These are phyloP conservation scores for Acanthosoma haemorrhoidale DNA, from an alignment of 2,888 invertebrate species.

Conservation along the genomic window DNA sequence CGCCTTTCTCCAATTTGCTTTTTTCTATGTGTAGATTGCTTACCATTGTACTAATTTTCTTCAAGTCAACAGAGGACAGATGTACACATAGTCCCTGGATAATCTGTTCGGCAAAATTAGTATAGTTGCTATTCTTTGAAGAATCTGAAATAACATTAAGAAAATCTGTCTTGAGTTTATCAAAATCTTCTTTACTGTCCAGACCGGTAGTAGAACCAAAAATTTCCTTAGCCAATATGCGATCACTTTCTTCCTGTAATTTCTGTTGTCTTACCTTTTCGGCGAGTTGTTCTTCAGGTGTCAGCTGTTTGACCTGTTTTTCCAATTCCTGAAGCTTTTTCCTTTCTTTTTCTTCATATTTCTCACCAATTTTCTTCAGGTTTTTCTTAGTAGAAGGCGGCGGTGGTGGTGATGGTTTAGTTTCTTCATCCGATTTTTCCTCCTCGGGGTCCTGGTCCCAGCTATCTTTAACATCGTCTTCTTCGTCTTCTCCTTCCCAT, in stretches of 20 bases:
- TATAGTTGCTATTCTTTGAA: constrained; percentile 41
- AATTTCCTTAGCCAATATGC: constrained; percentile 42
- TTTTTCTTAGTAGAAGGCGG: constrained; percentile 61
- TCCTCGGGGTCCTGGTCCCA: constrained; percentile 84
- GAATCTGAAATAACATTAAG: constrained; percentile 40
- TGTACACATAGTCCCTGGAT: constrained; percentile 69
- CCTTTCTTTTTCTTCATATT: constrained; percentile 76
- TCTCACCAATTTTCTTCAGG: constrained; percentile 69
- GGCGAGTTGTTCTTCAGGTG: constrained; percentile 69
- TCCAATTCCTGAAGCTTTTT: constrained; percentile 20
- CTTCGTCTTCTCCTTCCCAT: constrained; percentile 86
- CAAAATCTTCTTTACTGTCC: constrained; percentile 41
- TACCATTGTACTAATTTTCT: constrained; percentile 75
- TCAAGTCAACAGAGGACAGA: constrained; percentile 70
- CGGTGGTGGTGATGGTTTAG: constrained; percentile 57
- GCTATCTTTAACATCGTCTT: constrained; percentile 85
- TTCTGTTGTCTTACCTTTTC: constrained; percentile 74
- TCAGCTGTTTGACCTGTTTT: constrained; percentile 46
- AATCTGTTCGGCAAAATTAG: constrained; percentile 52
- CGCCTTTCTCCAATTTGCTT: constrained; percentile 76
- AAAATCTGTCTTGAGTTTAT: constrained; percentile 40
- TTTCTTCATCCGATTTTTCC: constrained; percentile 67
- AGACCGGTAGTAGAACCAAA: constrained; percentile 37
- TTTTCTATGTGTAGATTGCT: constrained; percentile 85
- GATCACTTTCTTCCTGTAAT: constrained; percentile 79